Evolutionary conservation across 2,888 invertebrate species (phyloP).

Genomic region (Tachina grossa): DNA sequence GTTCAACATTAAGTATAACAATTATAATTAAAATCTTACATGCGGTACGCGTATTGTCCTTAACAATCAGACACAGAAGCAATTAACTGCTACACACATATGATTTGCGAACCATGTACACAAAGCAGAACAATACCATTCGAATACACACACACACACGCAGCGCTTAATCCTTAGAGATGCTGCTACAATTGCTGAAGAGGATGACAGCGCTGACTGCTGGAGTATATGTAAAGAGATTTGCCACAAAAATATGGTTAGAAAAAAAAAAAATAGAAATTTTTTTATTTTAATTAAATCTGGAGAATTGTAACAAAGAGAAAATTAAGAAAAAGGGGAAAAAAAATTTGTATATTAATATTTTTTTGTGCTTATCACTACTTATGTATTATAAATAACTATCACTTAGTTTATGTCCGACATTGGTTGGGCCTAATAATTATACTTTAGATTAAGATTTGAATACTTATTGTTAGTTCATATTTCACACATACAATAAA

Average conservation of each 20-base stretch:
- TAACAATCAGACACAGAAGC: constrained; percentile 4
- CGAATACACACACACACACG: neutral
- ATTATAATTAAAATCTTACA: constrained; percentile 30
- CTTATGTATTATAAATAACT: too few relatives aligned
- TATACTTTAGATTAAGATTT: too few relatives aligned
- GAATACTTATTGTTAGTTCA: too few relatives aligned
- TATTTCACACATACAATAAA: too few relatives aligned
- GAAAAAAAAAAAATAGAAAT: constrained; percentile 38
- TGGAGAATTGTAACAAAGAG: constrained; percentile 32
- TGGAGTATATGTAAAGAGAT: neutral
- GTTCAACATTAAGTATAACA: constrained; percentile 62
- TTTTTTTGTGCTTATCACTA: too few relatives aligned
- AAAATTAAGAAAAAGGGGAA: neutral
- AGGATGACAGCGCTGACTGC: constrained; percentile 26
- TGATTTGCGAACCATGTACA: neutral
- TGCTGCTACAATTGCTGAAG: constrained; percentile 9
- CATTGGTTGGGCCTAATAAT: too few relatives aligned
- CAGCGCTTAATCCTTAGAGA: neutral
- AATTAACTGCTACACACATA: constrained; percentile 7
- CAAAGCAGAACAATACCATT: neutral
- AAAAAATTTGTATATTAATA: too few relatives aligned
- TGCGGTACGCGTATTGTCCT: constrained; percentile 21
- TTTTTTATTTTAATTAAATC: constrained; percentile 62
- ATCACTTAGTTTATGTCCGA: too few relatives aligned
- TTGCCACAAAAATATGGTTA: neutral